These are phyloP conservation scores for Hypocryptadius cinnamomeus DNA, from an alignment of 2,113 vertebrate species.

Conservation along the genomic window DNA sequence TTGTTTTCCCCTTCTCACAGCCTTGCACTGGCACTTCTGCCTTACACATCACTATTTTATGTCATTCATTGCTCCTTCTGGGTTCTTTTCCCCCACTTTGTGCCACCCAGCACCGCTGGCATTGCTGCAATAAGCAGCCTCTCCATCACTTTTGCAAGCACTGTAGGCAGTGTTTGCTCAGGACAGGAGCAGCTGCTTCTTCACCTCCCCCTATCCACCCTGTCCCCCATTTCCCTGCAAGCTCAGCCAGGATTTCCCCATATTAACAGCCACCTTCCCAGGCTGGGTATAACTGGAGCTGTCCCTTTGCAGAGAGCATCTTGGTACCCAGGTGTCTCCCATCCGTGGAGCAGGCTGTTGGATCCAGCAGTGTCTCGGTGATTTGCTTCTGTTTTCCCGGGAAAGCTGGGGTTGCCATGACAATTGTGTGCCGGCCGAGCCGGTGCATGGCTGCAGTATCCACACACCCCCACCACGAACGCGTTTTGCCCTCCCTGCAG, in stretches of 20 bases:
- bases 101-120: accelerated
- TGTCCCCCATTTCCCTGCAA: background rate
- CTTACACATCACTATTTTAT: background rate
- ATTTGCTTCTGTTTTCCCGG: background rate
- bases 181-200: background rate
- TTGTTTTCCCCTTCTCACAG: background rate
- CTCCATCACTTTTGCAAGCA: accelerated
- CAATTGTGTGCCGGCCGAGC: background rate
- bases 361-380: background rate
- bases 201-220: background rate
- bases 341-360: background rate
- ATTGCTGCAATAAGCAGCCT: background rate
- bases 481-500: background rate
- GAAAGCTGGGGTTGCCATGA: constrained; percentile 26
- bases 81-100: background rate
- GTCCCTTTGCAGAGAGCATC: background rate
- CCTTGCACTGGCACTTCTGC: background rate
- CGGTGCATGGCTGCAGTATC: background rate
- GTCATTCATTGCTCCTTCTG: background rate
- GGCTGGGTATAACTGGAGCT: background rate
- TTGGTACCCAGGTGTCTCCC: background rate
- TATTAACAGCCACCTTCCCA: background rate
- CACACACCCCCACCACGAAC: background rate
- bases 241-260: background rate
- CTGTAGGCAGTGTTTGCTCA: background rate